These are phyloP conservation scores for Manis pentadactyla DNA, from an alignment of 2,797 vertebrate genomes.

Conservation along the genomic window DNA sequence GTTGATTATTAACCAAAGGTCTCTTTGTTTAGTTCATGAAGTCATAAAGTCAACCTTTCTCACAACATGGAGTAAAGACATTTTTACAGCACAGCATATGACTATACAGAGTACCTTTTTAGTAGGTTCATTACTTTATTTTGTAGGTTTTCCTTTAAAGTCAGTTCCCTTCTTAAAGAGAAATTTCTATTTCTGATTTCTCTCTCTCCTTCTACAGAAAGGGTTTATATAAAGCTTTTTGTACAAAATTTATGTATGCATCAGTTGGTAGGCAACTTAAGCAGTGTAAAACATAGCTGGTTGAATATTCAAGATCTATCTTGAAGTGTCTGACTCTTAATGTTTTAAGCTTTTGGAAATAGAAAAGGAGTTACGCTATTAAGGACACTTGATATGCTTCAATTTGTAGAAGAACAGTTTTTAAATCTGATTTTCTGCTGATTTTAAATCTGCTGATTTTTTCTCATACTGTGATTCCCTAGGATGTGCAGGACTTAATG, in stretches of 20 bases:
- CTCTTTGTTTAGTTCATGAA: constrained; percentile 26
- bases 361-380: neutral
- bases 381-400: neutral
- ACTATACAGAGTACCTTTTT: constrained; percentile 39
- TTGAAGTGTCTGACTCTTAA: neutral
- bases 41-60: neutral
- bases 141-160: constrained; percentile 19
- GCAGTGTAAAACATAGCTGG: neutral
- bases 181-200: constrained; percentile 34
- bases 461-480: neutral
- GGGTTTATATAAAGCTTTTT: neutral
- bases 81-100: neutral
- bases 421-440: neutral
- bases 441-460: neutral
- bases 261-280: constrained; percentile 9
- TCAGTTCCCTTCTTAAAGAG: neutral
- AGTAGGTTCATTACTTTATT: constrained; percentile 5
- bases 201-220: neutral
- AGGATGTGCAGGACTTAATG: neutral
- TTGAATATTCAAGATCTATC: neutral
- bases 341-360: constrained; percentile 9
- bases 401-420: neutral
- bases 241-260: neutral
- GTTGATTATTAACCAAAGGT: neutral
- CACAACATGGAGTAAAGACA: neutral